Evolutionary conservation across 2,113 vertebrate genomes (phyloP).

Genomic region (Takifugu bimaculatus): DNA sequence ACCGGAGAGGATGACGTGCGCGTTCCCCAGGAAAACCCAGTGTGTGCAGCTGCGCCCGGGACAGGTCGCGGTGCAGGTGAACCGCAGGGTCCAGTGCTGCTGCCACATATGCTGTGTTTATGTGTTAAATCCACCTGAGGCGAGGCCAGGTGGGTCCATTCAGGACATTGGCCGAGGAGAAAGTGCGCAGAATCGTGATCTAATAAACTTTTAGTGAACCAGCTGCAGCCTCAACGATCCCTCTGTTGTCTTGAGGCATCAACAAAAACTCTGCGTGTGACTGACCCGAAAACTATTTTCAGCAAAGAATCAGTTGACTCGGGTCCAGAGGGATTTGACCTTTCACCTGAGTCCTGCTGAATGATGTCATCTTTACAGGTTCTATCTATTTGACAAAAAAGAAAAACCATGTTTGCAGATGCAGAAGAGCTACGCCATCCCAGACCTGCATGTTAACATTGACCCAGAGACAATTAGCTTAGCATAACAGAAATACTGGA

Average conservation of each 20-base stretch:
- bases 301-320: conserved; percentile 38
- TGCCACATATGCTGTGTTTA: background rate
- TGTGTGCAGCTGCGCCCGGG: no score
- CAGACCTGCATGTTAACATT: background rate
- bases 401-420: no score
- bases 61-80: no score
- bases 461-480: background rate
- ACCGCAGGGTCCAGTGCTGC: background rate
- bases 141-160: no score
- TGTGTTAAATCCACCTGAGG: no score
- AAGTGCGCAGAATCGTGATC: no score
- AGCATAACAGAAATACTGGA: background rate
- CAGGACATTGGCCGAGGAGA: no score
- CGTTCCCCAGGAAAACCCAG: background rate
- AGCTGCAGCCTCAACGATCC: background rate
- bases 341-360: conserved; percentile 27
- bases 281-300: conserved; percentile 32
- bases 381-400: no score
- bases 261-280: conserved; percentile 18
- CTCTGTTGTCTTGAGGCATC: background rate
- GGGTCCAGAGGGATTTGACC: conserved; percentile 23
- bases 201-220: no score
- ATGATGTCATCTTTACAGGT: background rate
- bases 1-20: conserved; percentile 22
- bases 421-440: background rate